Evolutionary conservation across 2,797 vertebrate species (phyloP), one percentile per base, ranked within the genome.

Genomic region (Takifugu rubripes): DNA sequence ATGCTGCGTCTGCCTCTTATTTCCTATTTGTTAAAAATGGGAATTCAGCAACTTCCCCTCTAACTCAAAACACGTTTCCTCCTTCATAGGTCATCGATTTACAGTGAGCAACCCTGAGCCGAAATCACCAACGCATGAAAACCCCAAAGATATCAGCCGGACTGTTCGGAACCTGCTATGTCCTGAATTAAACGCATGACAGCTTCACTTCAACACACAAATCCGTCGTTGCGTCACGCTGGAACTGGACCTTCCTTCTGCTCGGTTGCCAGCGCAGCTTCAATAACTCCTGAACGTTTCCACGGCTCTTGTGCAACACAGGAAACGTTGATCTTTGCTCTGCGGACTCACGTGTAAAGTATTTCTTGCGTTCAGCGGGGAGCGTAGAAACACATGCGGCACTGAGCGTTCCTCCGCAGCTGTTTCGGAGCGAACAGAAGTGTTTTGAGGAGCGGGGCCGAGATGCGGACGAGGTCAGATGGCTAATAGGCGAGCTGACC

Each of bases 231-330:
- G 75, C 72, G 71, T 85, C 77, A 81, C 51, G 31, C 56, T 75
- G 26, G 62, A 72, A 26, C 49, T 56, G 68, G 57, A 68, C 56
- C 56, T 56, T 54, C 52, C 59, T 60, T 59, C 33, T 60, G 29
- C 31, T 17, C 64, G 53, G 26, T 63, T 75, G 72, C 80, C 83
- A 77, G 67, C 64, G 80, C 66, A 79, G 60, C 84, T 75, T 83
- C 72, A 85, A 79, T 84, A 87, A 87, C 87, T 75, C 76, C 60
- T 74, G 61, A 82, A 83, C 73, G 74, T 87, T 87, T 70, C 68
- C 55, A 64, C 70, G 83, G 82, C 65, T 68, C 60, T 54, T 2
- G 46, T 60, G 73, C 72, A 86, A 69, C 81, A 85, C 81, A 86
- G 78, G 83, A 87, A 88, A 83, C 25, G 40, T 79, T 74, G 74